Evolutionary conservation across 2,797 vertebrate genomes (phyloP).

Genomic region (Allobates femoralis): DNA sequence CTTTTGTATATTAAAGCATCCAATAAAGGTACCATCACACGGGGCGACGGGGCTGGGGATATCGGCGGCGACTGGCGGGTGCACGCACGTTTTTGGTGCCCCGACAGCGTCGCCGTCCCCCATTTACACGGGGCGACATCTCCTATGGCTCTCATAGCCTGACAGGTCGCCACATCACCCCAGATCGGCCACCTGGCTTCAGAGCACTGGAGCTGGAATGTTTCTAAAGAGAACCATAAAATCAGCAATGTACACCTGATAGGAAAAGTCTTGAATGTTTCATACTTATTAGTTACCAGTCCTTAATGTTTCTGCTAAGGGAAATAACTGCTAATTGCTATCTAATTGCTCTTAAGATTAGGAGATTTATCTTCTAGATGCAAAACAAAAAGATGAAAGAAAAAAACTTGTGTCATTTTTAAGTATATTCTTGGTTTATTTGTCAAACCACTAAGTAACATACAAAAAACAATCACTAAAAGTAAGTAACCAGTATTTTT

Average conservation of each 20-base stretch:
- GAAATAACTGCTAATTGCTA: conserved; percentile 39
- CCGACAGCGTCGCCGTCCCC: too few relatives aligned
- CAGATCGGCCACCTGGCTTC: too few relatives aligned
- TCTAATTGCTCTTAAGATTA: conserved; percentile 18
- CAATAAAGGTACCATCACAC: too few relatives aligned
- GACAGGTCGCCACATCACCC: too few relatives aligned
- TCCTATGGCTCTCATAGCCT: too few relatives aligned
- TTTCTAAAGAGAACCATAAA: not conserved
- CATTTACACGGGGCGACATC: too few relatives aligned
- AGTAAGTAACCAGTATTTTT: not conserved
- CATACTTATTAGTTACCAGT: not conserved
- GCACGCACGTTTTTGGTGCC: too few relatives aligned
- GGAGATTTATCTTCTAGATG: conserved; percentile 12
- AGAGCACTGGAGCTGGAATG: not conserved
- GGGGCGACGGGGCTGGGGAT: too few relatives aligned
- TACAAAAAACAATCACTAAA: not conserved
- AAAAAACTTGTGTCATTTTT: not conserved
- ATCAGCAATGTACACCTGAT: not conserved
- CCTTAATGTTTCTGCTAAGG: conserved; percentile 20
- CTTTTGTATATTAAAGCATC: too few relatives aligned
- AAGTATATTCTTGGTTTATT: not conserved
- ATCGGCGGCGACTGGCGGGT: too few relatives aligned
- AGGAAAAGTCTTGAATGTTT: conserved; percentile 13
- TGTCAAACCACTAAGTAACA: not conserved
- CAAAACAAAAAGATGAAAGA: not conserved